A percentile compares a stretch with the other conserved stretches of the same genome.
Conservation (phyloP, 2,888 invertebrate genomes). For the Zygothrica quintamaculata region DNA sequence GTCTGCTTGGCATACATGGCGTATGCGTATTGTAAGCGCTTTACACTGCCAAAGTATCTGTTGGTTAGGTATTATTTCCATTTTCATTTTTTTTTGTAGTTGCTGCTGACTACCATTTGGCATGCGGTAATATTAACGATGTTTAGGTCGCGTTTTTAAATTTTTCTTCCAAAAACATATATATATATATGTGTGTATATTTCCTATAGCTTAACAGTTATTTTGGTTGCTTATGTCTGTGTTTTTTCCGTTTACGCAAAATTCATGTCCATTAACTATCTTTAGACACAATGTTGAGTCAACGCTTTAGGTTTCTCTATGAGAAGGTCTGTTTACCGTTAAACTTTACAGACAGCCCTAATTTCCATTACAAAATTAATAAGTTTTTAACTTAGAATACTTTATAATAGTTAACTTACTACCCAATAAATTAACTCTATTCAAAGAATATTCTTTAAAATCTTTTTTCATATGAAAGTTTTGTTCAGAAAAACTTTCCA, state of each 20-base stretch:
- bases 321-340: no score
- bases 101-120: conserved; percentile 49
- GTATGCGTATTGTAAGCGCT: conserved; percentile 59
- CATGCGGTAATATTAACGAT: conserved; percentile 51
- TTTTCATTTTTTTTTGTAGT: conserved; percentile 21
- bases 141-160: conserved; percentile 34
- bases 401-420: no score
- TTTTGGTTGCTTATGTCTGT: conserved; percentile 46
- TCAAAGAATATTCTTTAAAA: no score
- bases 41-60: conserved; percentile 38
- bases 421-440: no score
- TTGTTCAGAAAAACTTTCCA: background rate
- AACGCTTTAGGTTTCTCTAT: conserved; percentile 12
- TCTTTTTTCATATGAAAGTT: no score
- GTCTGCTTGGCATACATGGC: conserved; percentile 51
- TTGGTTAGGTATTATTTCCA: no score
- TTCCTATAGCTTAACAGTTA: conserved; percentile 35
- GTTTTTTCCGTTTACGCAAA: conserved; percentile 60
- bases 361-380: no score
- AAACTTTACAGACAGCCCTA: no score
- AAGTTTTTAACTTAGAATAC: no score
- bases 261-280: conserved; percentile 9
- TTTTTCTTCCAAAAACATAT: conserved; percentile 6
- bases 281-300: background rate
- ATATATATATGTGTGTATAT: conserved; percentile 7